phyloP scores from a whole-genome alignment of 2,888 invertebrate species.

The Lithophane leautieri region DNA sequence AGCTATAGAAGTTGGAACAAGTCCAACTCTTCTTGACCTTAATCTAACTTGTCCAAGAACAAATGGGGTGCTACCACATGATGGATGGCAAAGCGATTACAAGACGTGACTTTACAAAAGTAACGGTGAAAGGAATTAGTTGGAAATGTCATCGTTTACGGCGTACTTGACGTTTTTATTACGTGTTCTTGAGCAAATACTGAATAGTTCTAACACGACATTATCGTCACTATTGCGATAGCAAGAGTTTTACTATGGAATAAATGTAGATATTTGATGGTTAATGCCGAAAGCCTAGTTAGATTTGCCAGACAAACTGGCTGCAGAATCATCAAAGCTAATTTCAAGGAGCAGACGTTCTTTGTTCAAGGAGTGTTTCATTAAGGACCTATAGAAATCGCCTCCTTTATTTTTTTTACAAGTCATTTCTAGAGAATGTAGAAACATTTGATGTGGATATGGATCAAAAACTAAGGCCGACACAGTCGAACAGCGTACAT shows the following conservation, averaged over 20 bases:
- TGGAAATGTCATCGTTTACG: slow-evolving; percentile 21
- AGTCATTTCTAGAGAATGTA: not conserved
- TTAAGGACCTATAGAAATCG: not conserved
- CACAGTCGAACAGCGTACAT: not conserved
- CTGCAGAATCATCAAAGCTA: not conserved
- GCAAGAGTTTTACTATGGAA: slow-evolving; percentile 4
- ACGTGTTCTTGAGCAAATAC: slow-evolving; percentile 25
- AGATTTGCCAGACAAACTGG: not conserved
- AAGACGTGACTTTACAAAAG: slow-evolving; percentile 24
- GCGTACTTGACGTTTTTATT: slow-evolving; percentile 16
- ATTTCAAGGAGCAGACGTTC: not conserved
- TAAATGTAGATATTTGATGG: slow-evolving; percentile 15
- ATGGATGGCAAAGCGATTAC: slow-evolving; percentile 29
- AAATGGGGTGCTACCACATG: slow-evolving; percentile 19
- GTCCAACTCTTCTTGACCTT: slow-evolving; percentile 45
- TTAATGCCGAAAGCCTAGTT: not conserved
- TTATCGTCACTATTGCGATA: slow-evolving; percentile 6
- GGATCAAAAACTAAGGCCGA: not conserved
- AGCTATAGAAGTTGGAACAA: slow-evolving; percentile 42
- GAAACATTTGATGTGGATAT: no score
- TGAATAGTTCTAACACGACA: slow-evolving; percentile 20
- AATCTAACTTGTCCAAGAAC: slow-evolving; percentile 35
- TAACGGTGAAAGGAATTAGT: slow-evolving; percentile 31
- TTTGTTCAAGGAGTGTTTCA: not conserved
- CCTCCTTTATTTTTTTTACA: not conserved